phyloP scores from a whole-genome alignment of 2,797 vertebrate genomes.

The Lagorchestes hirsutus region DNA sequence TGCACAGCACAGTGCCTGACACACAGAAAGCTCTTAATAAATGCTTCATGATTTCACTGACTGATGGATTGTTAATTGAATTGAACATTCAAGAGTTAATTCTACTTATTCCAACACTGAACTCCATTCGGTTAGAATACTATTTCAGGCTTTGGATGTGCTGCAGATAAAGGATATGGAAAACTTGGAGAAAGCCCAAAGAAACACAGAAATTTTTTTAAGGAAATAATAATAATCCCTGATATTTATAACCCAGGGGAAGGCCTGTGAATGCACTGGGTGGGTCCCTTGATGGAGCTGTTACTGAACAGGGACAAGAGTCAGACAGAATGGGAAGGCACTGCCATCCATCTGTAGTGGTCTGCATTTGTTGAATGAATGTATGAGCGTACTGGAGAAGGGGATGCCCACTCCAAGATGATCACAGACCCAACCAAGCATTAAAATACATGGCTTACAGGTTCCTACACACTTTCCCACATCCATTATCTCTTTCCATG shows the following conservation, averaged over 20 bases:
- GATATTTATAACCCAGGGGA: background rate
- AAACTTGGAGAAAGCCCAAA: conserved; percentile 14
- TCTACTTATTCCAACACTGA: background rate
- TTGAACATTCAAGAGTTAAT: background rate
- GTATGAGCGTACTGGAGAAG: background rate
- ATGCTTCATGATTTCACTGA: background rate
- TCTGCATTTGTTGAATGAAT: background rate
- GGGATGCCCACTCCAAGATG: background rate
- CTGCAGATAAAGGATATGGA: background rate
- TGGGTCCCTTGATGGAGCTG: background rate
- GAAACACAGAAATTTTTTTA: conserved; percentile 8
- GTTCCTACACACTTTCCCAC: background rate
- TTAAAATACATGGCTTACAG: background rate
- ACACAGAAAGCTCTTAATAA: background rate
- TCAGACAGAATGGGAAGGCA: background rate
- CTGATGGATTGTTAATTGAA: background rate
- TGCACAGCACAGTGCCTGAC: background rate
- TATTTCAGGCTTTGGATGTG: conserved; percentile 28
- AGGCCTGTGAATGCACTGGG: background rate
- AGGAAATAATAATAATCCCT: background rate
- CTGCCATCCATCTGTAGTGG: background rate
- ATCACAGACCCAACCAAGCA: background rate
- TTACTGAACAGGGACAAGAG: background rate
- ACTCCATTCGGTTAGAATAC: conserved; percentile 33
- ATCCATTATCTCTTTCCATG: background rate